A percentile compares a stretch with the other conserved stretches of the same genome.
Conservation (phyloP, 2,113 vertebrate genomes). For the Ailurus styani region DNA sequence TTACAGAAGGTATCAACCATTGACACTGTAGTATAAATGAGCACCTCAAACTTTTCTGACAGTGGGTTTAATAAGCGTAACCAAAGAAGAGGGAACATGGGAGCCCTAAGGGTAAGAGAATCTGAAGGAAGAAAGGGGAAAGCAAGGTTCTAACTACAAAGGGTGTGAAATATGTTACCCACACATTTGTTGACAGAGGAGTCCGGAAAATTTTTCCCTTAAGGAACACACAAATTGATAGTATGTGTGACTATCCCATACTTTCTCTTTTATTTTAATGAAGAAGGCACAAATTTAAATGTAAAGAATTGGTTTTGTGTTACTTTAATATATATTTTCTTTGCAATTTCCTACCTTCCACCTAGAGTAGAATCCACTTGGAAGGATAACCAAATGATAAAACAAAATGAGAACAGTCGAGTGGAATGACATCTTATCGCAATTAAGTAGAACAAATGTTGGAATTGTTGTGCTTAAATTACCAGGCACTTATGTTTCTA, state of each 20-base stretch:
- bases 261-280: not conserved
- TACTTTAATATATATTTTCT: not conserved
- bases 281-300: not conserved
- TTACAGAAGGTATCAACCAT: not conserved
- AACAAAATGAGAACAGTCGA: not conserved
- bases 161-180: not conserved
- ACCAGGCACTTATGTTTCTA: constrained; percentile 35
- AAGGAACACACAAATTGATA: not conserved
- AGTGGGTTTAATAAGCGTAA: not conserved
- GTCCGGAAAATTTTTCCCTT: not conserved
- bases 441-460: constrained; percentile 39
- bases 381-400: not conserved
- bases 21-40: not conserved
- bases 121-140: not conserved
- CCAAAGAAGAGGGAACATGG: not conserved
- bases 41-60: not conserved
- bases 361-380: not conserved
- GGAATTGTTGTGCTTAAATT: not conserved
- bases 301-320: not conserved
- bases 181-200: not conserved
- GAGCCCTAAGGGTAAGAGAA: not conserved
- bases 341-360: not conserved
- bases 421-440: constrained; percentile 22
- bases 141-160: not conserved
- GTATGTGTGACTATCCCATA: too few species aligned